Base-by-base conservation (phyloP, 2,888 invertebrate species). In the Monoplex corrugatus region DNA sequence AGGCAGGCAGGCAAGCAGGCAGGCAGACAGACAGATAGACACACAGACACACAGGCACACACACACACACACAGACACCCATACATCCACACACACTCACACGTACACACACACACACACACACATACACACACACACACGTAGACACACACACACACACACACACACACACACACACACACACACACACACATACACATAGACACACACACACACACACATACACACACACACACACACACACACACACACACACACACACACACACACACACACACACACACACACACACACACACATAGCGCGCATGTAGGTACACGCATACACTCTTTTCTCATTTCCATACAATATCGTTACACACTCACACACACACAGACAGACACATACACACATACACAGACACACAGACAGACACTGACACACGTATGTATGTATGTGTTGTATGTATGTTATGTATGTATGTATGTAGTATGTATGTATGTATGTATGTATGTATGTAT, bases 1-100 rank as follows among this genome's bases (percentile, higher is more conserved):
- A 57, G 19, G 28, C 57, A 57, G 19, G 28, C 57, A 57, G 19
- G 28, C 57, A 57, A 16, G 28, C 57, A 57, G 19, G 28, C 57
- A 80, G 38, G n/a, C 3, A 80, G 80, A 28, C 23, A 80, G 40
- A 32, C 5, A 80, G 44, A 80, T 13, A 75, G 13, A 80, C 35
- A 80, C 35, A 75, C 75, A 75, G 32, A 75, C 75, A 75, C 13
- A 75, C 75, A 75, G 32, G 35, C 80, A 75, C 75, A 75, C 75
- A 75, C 75, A 75, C 80, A 80, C 35, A 80, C 75, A 75, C 82
- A 82, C 82, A 82, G 10, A 32, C 82, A 38, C 35, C 19, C 35
- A 40, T 19, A 82, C 23, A 8, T 28, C 10, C 82, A 32, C 38
- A 10, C 38, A 8, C 82, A 32, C 43, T 43, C 10, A 13, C 40